Evolutionary conservation across 2,888 invertebrate genomes (phyloP), one percentile per base, ranked within the genome.

Genomic region (Tenthredo notha): DNA sequence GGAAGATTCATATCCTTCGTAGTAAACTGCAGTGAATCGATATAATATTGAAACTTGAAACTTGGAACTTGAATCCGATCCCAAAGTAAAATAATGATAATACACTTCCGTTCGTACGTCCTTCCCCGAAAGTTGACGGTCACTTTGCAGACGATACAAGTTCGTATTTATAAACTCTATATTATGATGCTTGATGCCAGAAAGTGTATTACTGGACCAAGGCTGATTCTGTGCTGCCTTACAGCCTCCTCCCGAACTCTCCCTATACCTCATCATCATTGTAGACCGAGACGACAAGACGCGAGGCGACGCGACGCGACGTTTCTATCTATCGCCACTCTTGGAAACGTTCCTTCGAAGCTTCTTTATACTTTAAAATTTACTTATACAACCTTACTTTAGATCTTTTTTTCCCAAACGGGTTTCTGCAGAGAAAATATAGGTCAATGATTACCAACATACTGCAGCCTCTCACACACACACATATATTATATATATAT

Each of bases 151-250:
- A 67, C 33, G 67, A 33, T 67, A 67, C 67, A 67, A 67, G 67
- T 33, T 33, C 33, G 67, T 77, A 67, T 67, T 61, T 80, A 80
- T 80, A 80, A 80, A 80, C 61, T 37, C 21, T 21, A 50, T 80
- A 65, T 61, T 61, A 80, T 61, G 61, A 37, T 54, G 29, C 37
- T 37, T 40, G 29, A 33, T 65, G 83, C 83, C 67, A 83, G 83
- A 83, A 83, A 83, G 83, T 83, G 83, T 83, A 83, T 83, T 67
- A 83, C 83, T 83, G 83, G 83, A 83, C 83, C 83, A 83, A 83
- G 83, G 83, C 50, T 83, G 78, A 78, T 78, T 37, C 78, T 37
- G 58, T 77, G 33, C 77, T 47, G 54, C 74, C 74, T 3, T 50
- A 21, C 40, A 37, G 40, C 50, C 40, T 9, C n/a, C n/a, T n/a